A percentile compares a stretch with the other conserved stretches of the same genome.
Conservation (phyloP, 2,113 vertebrate species). For the Callithrix jacchus region DNA sequence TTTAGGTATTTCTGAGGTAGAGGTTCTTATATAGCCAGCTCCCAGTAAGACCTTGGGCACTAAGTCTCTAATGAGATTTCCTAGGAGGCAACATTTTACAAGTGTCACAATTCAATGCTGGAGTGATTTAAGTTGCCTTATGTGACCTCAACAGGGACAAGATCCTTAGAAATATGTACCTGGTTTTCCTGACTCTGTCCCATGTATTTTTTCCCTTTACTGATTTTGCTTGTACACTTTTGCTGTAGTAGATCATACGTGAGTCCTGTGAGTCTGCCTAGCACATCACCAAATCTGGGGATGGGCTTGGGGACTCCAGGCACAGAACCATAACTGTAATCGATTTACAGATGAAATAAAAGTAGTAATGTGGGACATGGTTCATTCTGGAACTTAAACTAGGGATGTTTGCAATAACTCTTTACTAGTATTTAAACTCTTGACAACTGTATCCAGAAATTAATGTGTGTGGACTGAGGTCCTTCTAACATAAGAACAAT, state of each 20-base stretch:
- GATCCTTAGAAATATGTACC: neutral
- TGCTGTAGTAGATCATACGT: neutral
- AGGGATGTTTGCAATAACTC: neutral
- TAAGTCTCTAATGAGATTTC: neutral
- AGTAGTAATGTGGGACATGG: neutral
- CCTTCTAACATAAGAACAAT: neutral
- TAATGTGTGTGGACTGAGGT: neutral
- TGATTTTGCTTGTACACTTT: neutral
- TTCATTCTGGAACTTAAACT: slow-evolving; percentile 5
- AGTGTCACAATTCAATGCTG: neutral
- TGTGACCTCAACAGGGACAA: neutral
- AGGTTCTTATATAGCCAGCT: neutral
- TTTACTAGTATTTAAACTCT: neutral
- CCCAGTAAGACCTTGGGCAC: neutral
- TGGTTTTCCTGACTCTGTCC: neutral
- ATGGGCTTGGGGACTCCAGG: neutral
- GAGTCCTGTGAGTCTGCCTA: neutral
- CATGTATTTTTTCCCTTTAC: neutral
- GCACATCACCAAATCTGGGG: neutral
- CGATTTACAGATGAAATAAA: slow-evolving; percentile 1
- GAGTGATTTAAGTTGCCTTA: neutral
- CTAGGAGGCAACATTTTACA: neutral
- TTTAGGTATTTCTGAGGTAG: neutral
- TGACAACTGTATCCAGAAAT: neutral
- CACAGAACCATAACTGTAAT: neutral